A percentile compares a stretch with the other conserved stretches of the same genome.
phyloP scores from a whole-genome alignment of 1,140 invertebrate species.

The Pararge aegeria region DNA sequence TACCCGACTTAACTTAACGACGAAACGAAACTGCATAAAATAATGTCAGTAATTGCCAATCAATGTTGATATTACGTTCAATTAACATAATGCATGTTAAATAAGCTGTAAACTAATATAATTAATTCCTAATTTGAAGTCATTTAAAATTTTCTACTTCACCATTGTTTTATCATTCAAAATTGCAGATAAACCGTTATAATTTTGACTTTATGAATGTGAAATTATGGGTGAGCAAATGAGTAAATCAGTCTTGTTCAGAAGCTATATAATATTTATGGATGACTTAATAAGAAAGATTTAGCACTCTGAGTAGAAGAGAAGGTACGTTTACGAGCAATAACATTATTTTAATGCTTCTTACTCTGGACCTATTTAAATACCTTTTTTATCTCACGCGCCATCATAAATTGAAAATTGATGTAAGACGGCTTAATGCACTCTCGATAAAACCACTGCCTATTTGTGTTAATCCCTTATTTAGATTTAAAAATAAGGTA shows the following conservation, averaged over 20 bases:
- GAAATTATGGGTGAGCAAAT: slow-evolving; percentile 35
- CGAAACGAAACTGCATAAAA: too few species aligned
- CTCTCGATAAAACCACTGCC: slow-evolving; percentile 31
- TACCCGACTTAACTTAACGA: too few species aligned
- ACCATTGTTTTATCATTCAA: too few species aligned
- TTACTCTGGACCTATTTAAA: slow-evolving; percentile 41
- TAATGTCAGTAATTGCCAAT: too few species aligned
- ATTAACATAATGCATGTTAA: too few species aligned
- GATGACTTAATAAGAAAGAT: slow-evolving; percentile 51
- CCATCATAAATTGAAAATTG: slow-evolving; percentile 49
- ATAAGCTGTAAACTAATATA: too few species aligned
- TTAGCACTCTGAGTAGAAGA: slow-evolving; percentile 39
- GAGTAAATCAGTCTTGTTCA: slow-evolving; percentile 36
- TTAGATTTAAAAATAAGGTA: slow-evolving; percentile 2
- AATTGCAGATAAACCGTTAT: too few species aligned
- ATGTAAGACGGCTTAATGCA: slow-evolving; percentile 40
- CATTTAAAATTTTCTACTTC: too few species aligned
- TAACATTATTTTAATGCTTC: slow-evolving; percentile 39
- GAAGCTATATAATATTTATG: slow-evolving; percentile 47
- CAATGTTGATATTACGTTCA: too few species aligned
- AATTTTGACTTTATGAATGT: slow-evolving; percentile 21
- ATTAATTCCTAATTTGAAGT: too few species aligned
- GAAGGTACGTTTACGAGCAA: slow-evolving; percentile 41
- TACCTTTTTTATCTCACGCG: slow-evolving; percentile 39
- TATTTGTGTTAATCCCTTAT: slow-evolving; percentile 26